Evolutionary conservation across 2,797 vertebrate genomes (phyloP).

Genomic region (Diplodus sargus): DNA sequence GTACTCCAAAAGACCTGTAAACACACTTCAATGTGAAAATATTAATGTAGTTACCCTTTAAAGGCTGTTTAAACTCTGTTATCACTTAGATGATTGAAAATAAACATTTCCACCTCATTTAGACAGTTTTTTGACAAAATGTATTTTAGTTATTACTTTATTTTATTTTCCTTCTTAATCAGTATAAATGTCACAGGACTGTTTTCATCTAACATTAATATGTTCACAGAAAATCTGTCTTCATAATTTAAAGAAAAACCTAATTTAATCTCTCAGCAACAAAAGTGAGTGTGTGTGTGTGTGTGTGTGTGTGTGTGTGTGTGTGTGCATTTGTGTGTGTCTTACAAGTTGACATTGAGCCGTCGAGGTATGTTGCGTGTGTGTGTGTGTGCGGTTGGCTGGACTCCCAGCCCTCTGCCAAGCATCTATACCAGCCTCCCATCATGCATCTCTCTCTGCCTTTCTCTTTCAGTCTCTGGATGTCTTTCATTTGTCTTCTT

Average conservation of each 20-base stretch:
- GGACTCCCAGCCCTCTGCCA: slow-evolving; percentile 36
- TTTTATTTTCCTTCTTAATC: not conserved
- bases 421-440: slow-evolving; percentile 47
- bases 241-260: not conserved
- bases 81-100: not conserved
- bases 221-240: not conserved
- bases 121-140: not conserved
- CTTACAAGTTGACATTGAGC: slow-evolving; percentile 23
- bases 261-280: slow-evolving; percentile 14
- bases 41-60: not conserved
- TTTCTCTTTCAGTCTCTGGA: slow-evolving; percentile 21
- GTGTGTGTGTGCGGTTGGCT: slow-evolving; percentile 45
- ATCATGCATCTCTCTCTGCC: slow-evolving; percentile 54
- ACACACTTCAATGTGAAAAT: no score
- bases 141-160: not conserved
- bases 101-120: not conserved
- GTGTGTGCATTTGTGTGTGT: slow-evolving; percentile 23
- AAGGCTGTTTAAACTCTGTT: not conserved
- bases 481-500: slow-evolving; percentile 53
- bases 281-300: slow-evolving; percentile 8
- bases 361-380: slow-evolving; percentile 15
- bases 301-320: slow-evolving; percentile 12
- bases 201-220: not conserved
- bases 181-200: not conserved
- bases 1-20: no score